Base-by-base conservation (phyloP, 2,113 vertebrate species). In the Ploceus nigricollis region DNA sequence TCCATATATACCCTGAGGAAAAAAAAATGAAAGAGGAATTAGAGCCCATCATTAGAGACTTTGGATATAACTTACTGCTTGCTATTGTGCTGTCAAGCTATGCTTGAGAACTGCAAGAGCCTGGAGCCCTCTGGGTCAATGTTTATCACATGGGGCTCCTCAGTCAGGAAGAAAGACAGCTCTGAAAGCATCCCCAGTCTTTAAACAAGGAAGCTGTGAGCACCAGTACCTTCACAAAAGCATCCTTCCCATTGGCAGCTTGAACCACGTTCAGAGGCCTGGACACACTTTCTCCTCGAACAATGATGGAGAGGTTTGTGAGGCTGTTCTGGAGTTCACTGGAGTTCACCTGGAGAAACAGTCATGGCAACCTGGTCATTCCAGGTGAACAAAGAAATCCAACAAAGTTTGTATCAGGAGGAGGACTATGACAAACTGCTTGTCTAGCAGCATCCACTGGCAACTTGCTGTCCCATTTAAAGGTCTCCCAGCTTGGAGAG, bases 1-100 rank as follows among this genome's bases (percentile, higher is more conserved):
- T 33, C 99, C 99, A 58, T 99, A 99, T 89, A 99, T 99, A 45
- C 98, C 99, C 99, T 99, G 96, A 35, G 69, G 18, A 72, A 93
- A 95, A 90, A 69, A 65, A 79, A 70, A 72, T 14, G 11, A 76
- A 21, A n/a, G 71, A 66, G 35, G 45, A 58, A 58, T 71, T 61
- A 61, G 3, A 39, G 25, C 11, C 23, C 30, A 47, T 58, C 6
- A 30, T 44, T 79, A 50, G 44, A 83, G 25, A 31, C n/a, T 84
- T 42, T 25, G 10, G 23, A 65, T 45, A 18, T 15, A 35, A 61
- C 45, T 76, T 48, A 72, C 30, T 85, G 65, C 61, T 78, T 66
- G 17, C 30, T 68, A 9, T 47, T 4, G 5, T 82, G 65, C 56
- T 60, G 30, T 65, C 51, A 90, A 82, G 40, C 28, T 78, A 8